Evolutionary conservation across 2,888 invertebrate genomes (phyloP).

Genomic region (Diaprepes abbreviatus): DNA sequence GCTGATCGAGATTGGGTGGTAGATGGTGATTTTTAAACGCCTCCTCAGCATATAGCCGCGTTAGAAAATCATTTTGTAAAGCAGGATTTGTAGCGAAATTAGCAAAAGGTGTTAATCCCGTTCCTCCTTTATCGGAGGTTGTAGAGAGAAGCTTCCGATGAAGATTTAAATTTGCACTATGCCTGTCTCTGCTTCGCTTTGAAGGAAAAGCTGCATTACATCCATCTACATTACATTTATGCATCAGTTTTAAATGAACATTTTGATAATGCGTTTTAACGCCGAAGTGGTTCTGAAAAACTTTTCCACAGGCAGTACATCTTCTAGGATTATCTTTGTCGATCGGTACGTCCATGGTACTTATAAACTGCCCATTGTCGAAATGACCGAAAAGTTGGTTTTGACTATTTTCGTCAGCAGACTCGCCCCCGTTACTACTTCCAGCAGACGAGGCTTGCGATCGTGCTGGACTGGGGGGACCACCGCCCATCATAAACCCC

Average conservation of each 20-base stretch:
- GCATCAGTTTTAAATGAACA: constrained; percentile 94
- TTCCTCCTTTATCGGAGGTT: constrained; percentile 69
- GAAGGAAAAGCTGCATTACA: constrained; percentile 96
- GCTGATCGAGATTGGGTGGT: constrained; percentile 67
- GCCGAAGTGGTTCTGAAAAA: constrained; percentile 93
- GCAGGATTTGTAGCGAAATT: constrained; percentile 74
- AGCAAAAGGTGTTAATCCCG: constrained; percentile 70
- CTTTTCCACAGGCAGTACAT: constrained; percentile 93
- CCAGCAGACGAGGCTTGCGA: constrained; percentile 76
- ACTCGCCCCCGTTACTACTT: constrained; percentile 70
- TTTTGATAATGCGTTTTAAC: constrained; percentile 96
- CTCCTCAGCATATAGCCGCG: constrained; percentile 83
- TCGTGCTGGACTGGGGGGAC: constrained; percentile 73
- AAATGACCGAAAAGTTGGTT: constrained; percentile 80
- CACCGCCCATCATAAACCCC: constrained; percentile 70
- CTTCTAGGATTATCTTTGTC: constrained; percentile 92
- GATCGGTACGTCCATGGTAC: constrained; percentile 86
- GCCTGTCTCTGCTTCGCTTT: constrained; percentile 91
- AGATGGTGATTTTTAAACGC: constrained; percentile 72
- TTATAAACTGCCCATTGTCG: constrained; percentile 80
- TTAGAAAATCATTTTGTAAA: constrained; percentile 84
- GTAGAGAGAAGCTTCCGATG: constrained; percentile 91
- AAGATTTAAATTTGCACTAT: constrained; percentile 91
- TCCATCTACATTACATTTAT: constrained; percentile 94
- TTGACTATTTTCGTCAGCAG: constrained; percentile 73